These are phyloP conservation scores for Sebastes schlegelii DNA, from an alignment of 2,113 vertebrate genomes.

Conservation along the genomic window DNA sequence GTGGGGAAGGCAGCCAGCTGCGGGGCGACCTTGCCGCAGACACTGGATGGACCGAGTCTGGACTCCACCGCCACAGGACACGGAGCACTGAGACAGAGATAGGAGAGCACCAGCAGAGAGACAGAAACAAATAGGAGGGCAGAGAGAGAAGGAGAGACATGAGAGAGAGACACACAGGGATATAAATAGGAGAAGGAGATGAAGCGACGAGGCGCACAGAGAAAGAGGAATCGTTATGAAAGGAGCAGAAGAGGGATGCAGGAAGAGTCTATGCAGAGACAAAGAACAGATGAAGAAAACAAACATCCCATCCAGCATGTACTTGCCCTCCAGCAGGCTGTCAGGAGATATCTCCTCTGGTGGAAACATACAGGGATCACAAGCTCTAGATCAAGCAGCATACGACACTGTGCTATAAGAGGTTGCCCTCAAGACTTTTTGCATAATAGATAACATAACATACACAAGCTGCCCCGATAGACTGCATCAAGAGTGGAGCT, in stretches of 20 bases:
- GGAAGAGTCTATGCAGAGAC: slow-evolving; percentile 43
- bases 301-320: slow-evolving; percentile 62
- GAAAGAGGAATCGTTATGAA: slow-evolving; percentile 41
- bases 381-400: slow-evolving; percentile 67
- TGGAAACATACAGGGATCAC: slow-evolving; percentile 65
- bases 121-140: slow-evolving; percentile 13
- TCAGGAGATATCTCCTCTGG: slow-evolving; percentile 64
- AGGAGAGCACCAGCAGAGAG: slow-evolving; percentile 2
- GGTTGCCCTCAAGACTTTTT: slow-evolving; percentile 66
- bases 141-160: slow-evolving; percentile 18
- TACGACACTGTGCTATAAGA: slow-evolving; percentile 56
- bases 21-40: slow-evolving; percentile 88
- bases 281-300: slow-evolving; percentile 68
- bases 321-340: slow-evolving; percentile 63
- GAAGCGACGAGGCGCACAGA: background rate
- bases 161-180: background rate
- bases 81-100: slow-evolving; percentile 88
- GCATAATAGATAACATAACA: slow-evolving; percentile 70
- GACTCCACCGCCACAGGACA: slow-evolving; percentile 95
- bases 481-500: slow-evolving; percentile 41
- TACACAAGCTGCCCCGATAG: slow-evolving; percentile 42
- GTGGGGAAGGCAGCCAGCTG: slow-evolving; percentile 86
- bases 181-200: slow-evolving; percentile 40
- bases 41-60: slow-evolving; percentile 92
- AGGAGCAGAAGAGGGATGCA: slow-evolving; percentile 35